Evolutionary conservation across 2,113 vertebrate species (phyloP), one percentile per base, ranked within the genome.

Genomic region (Narcine bancroftii): DNA sequence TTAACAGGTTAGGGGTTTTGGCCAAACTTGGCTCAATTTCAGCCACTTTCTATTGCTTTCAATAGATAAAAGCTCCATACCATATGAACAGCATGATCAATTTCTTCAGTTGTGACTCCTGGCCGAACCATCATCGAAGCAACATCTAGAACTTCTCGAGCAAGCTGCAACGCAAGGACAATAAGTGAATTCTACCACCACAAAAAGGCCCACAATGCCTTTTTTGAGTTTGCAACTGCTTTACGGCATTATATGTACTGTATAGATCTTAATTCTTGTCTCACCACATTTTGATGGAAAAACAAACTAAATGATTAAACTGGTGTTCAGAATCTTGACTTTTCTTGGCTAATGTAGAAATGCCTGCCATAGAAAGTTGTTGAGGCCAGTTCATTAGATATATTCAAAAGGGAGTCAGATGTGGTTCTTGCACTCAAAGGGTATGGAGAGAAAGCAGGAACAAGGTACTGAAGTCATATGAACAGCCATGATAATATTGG

Each of bases 21-120:
- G 36, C 2, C 13, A 92, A 6, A 60, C 24, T 66, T 69, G 13
- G 92, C 13, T 72, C 92, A 71, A 63, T 17, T 65, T 33, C 42
- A 39, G 45, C 33, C 71, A 85, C 13, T 60, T 60, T 29, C 53
- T 81, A 3, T 50, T 19, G 1, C 26, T 21, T 39, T 39, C 3
- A 39, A 79, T 33, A 56, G 1, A 83, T 56, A 1, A 72, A 93
- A 92, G 45, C 89, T 65, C 92, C 96, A 96, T 96, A 99, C 99
- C 97, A 99, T 95, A 95, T 99, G 99, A 65, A 99, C 98, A 83
- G 98, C 97, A 2, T 99, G 98, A 94, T 99, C 99, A 65, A 99
- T 99, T 95, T 99, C 98, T 95, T 99, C 99, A 92, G 99, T 99
- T 92, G 99, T 99, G 79, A 98, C 95, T 42, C 98, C 98, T 29